These are phyloP conservation scores for Cynaeus angustus DNA, from an alignment of 2,888 invertebrate species.

Conservation along the genomic window DNA sequence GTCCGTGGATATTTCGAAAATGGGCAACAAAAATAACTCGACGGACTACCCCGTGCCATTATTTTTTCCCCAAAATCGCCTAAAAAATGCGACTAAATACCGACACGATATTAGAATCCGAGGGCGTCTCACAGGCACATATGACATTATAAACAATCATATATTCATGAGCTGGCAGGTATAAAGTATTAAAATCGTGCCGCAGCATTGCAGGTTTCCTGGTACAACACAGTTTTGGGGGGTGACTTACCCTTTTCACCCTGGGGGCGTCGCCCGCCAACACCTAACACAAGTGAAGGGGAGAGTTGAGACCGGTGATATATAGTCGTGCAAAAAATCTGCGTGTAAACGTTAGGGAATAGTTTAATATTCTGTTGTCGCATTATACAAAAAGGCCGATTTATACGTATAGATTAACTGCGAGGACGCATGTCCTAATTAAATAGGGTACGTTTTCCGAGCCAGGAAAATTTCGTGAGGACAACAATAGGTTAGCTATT, in stretches of 20 bases:
- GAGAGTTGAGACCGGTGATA: slow-evolving; percentile 33
- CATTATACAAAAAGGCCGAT: slow-evolving; percentile 42
- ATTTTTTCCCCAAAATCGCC: too few relatives aligned
- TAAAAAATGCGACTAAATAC: slow-evolving; percentile 16
- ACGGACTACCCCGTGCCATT: too few relatives aligned
- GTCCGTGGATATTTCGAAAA: too few relatives aligned
- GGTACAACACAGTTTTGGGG: slow-evolving; percentile 23
- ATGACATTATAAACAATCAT: slow-evolving; percentile 62
- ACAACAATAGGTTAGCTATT: slow-evolving; percentile 9
- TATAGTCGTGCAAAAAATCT: slow-evolving; percentile 57
- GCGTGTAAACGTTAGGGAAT: slow-evolving; percentile 58
- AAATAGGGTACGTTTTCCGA: neutral
- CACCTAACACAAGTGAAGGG: slow-evolving; percentile 48
- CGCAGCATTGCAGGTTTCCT: slow-evolving; percentile 42
- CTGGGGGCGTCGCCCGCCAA: slow-evolving; percentile 47
- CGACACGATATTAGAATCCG: slow-evolving; percentile 56
- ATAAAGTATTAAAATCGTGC: slow-evolving; percentile 59
- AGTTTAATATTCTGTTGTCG: slow-evolving; percentile 53
- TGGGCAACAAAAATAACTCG: too few relatives aligned
- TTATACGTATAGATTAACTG: slow-evolving; percentile 29
- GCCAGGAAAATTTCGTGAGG: neutral
- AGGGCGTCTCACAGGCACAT: slow-evolving; percentile 55
- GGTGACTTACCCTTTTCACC: slow-evolving; percentile 35
- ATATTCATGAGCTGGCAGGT: slow-evolving; percentile 60
- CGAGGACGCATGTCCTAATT: slow-evolving; percentile 32